A percentile compares a stretch with the other conserved stretches of the same genome.
phyloP scores from a whole-genome alignment of 2,888 invertebrate genomes.

The Lamproptera curius region DNA sequence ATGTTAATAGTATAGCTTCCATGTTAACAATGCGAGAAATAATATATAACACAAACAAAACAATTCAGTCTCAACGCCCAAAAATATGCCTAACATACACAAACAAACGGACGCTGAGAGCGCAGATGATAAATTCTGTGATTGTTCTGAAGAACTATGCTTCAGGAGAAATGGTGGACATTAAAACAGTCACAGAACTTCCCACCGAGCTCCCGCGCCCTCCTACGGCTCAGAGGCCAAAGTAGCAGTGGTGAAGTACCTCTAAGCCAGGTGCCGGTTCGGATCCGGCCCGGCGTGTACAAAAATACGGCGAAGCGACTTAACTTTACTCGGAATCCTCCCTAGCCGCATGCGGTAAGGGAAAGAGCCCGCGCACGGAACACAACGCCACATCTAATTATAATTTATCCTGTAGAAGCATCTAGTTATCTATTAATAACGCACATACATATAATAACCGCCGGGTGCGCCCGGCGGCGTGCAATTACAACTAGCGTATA shows the following conservation, averaged over 20 bases:
- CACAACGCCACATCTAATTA: constrained; percentile 51
- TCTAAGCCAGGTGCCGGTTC: constrained; percentile 14
- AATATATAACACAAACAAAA: constrained; percentile 76
- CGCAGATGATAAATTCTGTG: neutral
- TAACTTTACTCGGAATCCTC: constrained; percentile 39
- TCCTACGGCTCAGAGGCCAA: constrained; percentile 18
- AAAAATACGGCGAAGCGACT: constrained; percentile 63
- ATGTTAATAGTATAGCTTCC: constrained; percentile 39
- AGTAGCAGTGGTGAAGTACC: neutral
- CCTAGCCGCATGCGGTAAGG: constrained; percentile 40
- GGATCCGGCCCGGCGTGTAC: constrained; percentile 42
- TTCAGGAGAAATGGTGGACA: no score
- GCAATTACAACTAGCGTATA: constrained; percentile 73
- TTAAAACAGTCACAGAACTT: constrained; percentile 14
- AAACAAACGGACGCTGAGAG: constrained; percentile 30
- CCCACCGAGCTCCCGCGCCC: constrained; percentile 10
- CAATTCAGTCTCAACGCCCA: constrained; percentile 77
- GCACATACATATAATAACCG: constrained; percentile 55
- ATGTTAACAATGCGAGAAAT: constrained; percentile 64
- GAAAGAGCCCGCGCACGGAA: constrained; percentile 48
- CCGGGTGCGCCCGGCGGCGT: constrained; percentile 12
- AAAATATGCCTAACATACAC: constrained; percentile 59
- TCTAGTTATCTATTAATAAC: constrained; percentile 63
- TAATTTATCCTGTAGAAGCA: constrained; percentile 59
- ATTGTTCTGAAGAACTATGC: no score